These are phyloP conservation scores for Apus apus DNA, from an alignment of 2,113 vertebrate species.

Conservation along the genomic window DNA sequence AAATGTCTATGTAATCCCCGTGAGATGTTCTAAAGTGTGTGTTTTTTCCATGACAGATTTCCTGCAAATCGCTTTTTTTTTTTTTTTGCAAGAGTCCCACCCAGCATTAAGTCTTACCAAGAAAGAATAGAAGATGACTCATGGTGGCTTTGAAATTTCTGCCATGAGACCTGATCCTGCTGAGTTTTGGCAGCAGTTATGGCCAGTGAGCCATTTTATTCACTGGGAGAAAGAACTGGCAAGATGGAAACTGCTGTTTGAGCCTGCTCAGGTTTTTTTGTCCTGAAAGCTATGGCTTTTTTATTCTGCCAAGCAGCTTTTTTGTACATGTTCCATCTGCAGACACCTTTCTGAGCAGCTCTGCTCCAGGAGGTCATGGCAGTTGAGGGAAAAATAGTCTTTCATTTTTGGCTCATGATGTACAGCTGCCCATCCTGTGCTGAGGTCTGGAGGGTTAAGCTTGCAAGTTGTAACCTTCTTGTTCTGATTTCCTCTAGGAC, in stretches of 20 bases:
- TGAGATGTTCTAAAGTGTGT: background rate
- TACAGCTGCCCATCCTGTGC: background rate
- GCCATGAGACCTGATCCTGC: background rate
- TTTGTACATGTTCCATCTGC: background rate
- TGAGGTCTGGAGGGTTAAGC: background rate
- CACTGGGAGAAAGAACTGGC: background rate
- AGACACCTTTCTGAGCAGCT: background rate
- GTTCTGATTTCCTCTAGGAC: background rate
- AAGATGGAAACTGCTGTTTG: background rate
- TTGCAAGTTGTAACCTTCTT: background rate
- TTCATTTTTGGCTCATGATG: background rate
- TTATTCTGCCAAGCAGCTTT: background rate
- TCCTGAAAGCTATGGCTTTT: background rate
- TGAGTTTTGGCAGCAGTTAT: constrained; percentile 20
- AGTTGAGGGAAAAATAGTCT: background rate
- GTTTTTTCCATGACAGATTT: constrained; percentile 57
- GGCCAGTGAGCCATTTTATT: background rate
- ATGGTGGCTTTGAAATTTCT: background rate
- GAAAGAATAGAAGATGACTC: constrained; percentile 34
- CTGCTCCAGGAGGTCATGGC: background rate
- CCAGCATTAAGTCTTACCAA: background rate
- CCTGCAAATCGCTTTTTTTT: background rate
- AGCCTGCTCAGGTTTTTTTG: background rate
- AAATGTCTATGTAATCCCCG: background rate
- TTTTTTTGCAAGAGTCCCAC: background rate